Evolutionary conservation across 2,888 invertebrate genomes (phyloP), one percentile per base, ranked within the genome.

Genomic region (Ecliptopera silaceata): DNA sequence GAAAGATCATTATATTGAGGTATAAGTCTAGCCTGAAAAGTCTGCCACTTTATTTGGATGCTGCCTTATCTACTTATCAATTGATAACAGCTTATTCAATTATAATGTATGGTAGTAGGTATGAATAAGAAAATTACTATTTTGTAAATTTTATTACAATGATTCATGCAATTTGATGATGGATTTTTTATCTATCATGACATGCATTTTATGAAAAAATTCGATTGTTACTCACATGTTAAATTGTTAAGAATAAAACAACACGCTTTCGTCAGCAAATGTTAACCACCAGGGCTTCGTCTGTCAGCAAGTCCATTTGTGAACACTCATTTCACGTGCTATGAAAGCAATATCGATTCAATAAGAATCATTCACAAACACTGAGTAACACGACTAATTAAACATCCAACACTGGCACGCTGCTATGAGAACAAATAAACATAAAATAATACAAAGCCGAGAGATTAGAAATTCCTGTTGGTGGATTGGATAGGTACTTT

Each of bases 291-390:
- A 77, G 77, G 75, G 71, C 73, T 68, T 69, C 70, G 70, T 74
- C 72, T 76, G 72, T 82, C 79, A 79, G 69, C 70, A 71, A 59
- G 64, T 68, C 75, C 71, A 74, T 84, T 77, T 78, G 76, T 81
- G 81, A 82, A 82, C 79, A 79, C 72, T 86, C 84, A 88, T 87
- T 84, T 82, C 77, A 81, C 75, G 81, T 69, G 70, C 72, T 72
- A 66, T 73, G 72, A 61, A n/a, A 74, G 72, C 62, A 75, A 71
- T 82, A 83, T 84, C 79, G 81, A 84, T 82, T 83, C 68, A 79
- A 80, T 70, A 77, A 62, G 69, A 75, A 61, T 66, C 65, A 71
- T 65, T 64, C 71, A 76, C 76, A 74, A 77, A 77, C 72, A 74
- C 68, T 75, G 64, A 76, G 66, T 65, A 73, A 72, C 55, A 70